Conservation (phyloP, 2,888 invertebrate genomes). For the Graphium colonna region DNA sequence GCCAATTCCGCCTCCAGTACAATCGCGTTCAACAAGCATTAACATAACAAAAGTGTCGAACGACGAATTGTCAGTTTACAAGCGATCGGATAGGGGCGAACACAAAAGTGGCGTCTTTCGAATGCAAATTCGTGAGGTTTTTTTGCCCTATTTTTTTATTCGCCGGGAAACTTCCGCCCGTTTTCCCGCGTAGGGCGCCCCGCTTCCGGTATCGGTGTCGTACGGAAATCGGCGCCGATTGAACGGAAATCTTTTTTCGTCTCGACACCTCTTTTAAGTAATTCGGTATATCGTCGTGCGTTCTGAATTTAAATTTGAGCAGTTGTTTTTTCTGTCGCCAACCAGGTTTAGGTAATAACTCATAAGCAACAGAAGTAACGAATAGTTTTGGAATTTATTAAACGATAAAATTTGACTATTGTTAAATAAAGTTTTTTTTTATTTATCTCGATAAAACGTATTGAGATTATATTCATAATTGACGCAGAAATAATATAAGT, state of each 20-base stretch:
- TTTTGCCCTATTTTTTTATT: slow-evolving; percentile 55
- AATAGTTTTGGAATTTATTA: too few species aligned
- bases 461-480: too few species aligned
- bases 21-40: slow-evolving; percentile 46
- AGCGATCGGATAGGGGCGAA: slow-evolving; percentile 63
- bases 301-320: too few species aligned
- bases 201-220: slow-evolving; percentile 60
- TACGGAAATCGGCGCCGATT: slow-evolving; percentile 68
- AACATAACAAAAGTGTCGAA: slow-evolving; percentile 74
- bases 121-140: slow-evolving; percentile 70
- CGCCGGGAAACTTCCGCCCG: slow-evolving; percentile 73
- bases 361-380: too few species aligned
- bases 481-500: too few species aligned
- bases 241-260: slow-evolving; percentile 27
- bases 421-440: too few species aligned
- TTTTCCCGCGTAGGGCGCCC: slow-evolving; percentile 76
- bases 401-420: too few species aligned
- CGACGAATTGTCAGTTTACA: slow-evolving; percentile 73
- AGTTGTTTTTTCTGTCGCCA: too few species aligned
- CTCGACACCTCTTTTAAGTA: slow-evolving; percentile 35
- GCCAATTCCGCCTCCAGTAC: neutral
- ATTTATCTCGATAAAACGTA: too few species aligned
- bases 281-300: slow-evolving; percentile 53
- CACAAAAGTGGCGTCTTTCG: slow-evolving; percentile 71
- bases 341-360: too few species aligned